Evolutionary conservation across 2,113 vertebrate species (phyloP).

Genomic region (Polypterus bichir): DNA sequence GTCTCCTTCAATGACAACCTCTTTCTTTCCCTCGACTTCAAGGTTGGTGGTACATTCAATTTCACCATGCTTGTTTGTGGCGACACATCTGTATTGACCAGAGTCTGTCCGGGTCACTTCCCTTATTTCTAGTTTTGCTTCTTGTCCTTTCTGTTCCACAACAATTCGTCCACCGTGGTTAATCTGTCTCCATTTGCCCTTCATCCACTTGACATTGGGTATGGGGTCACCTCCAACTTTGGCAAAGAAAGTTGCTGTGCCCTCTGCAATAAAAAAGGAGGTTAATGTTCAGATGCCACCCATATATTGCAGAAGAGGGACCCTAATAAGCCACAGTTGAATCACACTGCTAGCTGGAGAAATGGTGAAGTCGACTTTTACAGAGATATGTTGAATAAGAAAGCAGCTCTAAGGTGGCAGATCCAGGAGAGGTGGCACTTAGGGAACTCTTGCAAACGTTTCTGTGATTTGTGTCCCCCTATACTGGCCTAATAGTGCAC

Average conservation of each 20-base stretch:
- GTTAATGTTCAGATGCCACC: neutral
- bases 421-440: too few relatives aligned
- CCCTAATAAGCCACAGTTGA: too few relatives aligned
- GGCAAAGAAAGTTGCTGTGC: slow-evolving; percentile 81
- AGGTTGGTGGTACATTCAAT: slow-evolving; percentile 72
- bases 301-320: too few relatives aligned
- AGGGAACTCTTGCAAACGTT: too few relatives aligned
- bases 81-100: slow-evolving; percentile 76
- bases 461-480: too few relatives aligned
- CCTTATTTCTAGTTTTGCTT: slow-evolving; percentile 76
- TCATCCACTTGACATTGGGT: slow-evolving; percentile 93
- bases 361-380: too few relatives aligned
- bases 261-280: slow-evolving; percentile 52
- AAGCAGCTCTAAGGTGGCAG: too few relatives aligned
- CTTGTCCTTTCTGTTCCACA: slow-evolving; percentile 76
- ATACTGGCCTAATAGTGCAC: too few relatives aligned
- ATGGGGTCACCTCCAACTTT: slow-evolving; percentile 95
- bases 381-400: too few relatives aligned
- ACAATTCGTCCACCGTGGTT: slow-evolving; percentile 81
- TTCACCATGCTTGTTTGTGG: slow-evolving; percentile 77
- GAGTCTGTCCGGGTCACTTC: slow-evolving; percentile 80
- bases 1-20: slow-evolving; percentile 67
- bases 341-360: too few relatives aligned
- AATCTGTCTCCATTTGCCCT: slow-evolving; percentile 94
- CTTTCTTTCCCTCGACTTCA: slow-evolving; percentile 74